Percentiles rank a stretch among this genome's conserved stretches.
phyloP scores from a whole-genome alignment of 1,140 invertebrate species.

The Panagrolaimus sp. region DNA sequence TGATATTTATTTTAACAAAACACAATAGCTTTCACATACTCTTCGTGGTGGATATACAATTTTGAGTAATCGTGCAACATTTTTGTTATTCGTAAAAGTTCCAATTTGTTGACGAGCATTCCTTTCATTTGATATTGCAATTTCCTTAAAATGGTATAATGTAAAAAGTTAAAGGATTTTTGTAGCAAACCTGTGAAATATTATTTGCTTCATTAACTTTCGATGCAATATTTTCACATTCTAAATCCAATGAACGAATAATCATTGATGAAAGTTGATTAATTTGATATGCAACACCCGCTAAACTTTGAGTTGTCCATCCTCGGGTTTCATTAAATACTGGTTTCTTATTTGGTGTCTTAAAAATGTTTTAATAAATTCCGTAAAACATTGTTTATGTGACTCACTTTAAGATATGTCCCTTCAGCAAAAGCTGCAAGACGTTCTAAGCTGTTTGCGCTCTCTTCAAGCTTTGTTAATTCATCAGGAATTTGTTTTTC shows the following conservation, averaged over 20 bases:
- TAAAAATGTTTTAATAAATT: too few relatives aligned
- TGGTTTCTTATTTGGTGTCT: too few relatives aligned
- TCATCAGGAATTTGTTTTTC: slow-evolving; percentile 9
- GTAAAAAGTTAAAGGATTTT: neutral
- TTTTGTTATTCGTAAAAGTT: neutral
- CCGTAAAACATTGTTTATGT: too few relatives aligned
- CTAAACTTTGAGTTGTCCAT: neutral
- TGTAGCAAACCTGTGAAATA: neutral
- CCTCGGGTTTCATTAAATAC: neutral
- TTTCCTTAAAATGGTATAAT: neutral
- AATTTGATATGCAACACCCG: neutral
- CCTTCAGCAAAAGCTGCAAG: slow-evolving; percentile 96
- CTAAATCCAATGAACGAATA: slow-evolving; percentile 1
- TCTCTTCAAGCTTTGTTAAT: slow-evolving; percentile 73
- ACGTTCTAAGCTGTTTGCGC: slow-evolving; percentile 85
- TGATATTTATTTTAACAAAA: neutral
- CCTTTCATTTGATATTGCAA: neutral
- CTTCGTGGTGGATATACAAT: neutral
- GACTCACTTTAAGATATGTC: slow-evolving; percentile 78
- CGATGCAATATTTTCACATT: neutral
- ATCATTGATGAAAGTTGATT: neutral
- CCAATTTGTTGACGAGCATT: neutral
- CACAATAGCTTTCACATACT: neutral
- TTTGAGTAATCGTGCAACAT: neutral
- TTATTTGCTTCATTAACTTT: neutral